Evolutionary conservation across 2,888 invertebrate species (phyloP).

Genomic region (Diarsia mendica): DNA sequence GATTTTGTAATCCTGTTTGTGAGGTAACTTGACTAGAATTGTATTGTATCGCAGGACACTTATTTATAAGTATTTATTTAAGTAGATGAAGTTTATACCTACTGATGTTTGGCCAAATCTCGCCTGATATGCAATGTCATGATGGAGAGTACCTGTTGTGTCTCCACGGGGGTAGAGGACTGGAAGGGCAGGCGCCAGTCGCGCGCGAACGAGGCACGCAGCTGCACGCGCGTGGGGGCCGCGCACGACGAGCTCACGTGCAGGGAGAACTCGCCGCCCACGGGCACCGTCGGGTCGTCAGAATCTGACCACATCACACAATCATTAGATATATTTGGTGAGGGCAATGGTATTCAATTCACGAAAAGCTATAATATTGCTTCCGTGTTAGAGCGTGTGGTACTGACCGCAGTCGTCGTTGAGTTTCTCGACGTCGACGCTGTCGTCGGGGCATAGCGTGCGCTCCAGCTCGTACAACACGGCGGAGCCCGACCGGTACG

Average conservation of each 20-base stretch:
- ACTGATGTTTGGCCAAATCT: neutral
- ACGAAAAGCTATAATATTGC: neutral
- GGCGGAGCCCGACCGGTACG: constrained; percentile 72
- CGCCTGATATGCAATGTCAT: neutral
- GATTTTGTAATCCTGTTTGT: neutral
- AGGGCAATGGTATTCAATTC: neutral
- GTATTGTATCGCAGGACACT: neutral
- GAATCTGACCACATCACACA: constrained; percentile 4
- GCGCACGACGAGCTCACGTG: constrained; percentile 83
- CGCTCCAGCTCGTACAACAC: constrained; percentile 79
- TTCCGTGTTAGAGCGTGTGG: neutral
- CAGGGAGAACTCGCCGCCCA: constrained; percentile 76
- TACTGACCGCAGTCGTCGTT: constrained; percentile 73
- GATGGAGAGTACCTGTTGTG: constrained; percentile 67
- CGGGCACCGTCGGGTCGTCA: constrained; percentile 34
- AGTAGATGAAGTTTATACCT: no score
- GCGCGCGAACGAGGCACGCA: constrained; percentile 69
- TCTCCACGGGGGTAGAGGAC: constrained; percentile 58
- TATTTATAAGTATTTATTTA: no score
- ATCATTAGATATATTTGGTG: neutral
- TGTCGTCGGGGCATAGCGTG: constrained; percentile 81
- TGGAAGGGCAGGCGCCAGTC: constrained; percentile 75
- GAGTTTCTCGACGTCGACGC: constrained; percentile 54
- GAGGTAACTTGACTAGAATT: neutral
- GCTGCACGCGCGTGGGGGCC: constrained; percentile 60